These are phyloP conservation scores for Erythrocercus mccallii DNA, from an alignment of 2,113 vertebrate genomes.

Conservation along the genomic window DNA sequence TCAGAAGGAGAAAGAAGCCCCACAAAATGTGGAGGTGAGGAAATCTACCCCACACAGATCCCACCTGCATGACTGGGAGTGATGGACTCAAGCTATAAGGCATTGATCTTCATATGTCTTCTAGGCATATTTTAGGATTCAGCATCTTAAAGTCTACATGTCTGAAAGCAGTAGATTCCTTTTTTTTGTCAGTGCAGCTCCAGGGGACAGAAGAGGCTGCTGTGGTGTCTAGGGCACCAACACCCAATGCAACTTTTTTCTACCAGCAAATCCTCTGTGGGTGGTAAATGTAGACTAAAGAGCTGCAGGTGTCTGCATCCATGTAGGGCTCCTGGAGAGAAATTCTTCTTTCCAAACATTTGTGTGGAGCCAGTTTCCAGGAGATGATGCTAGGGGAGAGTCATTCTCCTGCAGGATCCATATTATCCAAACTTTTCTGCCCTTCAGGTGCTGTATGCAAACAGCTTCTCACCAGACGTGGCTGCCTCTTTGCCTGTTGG, in stretches of 20 bases:
- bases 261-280: neutral
- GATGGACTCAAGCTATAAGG: neutral
- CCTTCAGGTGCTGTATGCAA: neutral
- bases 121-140: neutral
- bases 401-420: neutral
- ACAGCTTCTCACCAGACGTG: accelerated
- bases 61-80: neutral
- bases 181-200: neutral
- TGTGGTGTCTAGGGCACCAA: neutral
- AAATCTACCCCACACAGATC: neutral
- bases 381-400: neutral
- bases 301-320: neutral
- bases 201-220: neutral
- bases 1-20: neutral
- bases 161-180: neutral
- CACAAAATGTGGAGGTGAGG: neutral
- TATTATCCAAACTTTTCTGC: neutral
- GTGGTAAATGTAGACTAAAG: neutral
- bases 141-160: neutral
- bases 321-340: neutral
- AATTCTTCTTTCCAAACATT: neutral
- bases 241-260: neutral
- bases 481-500: neutral
- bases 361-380: neutral
- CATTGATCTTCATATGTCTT: neutral